These are phyloP conservation scores for Subacronicta megacephala DNA, from an alignment of 2,888 invertebrate genomes.

Conservation along the genomic window DNA sequence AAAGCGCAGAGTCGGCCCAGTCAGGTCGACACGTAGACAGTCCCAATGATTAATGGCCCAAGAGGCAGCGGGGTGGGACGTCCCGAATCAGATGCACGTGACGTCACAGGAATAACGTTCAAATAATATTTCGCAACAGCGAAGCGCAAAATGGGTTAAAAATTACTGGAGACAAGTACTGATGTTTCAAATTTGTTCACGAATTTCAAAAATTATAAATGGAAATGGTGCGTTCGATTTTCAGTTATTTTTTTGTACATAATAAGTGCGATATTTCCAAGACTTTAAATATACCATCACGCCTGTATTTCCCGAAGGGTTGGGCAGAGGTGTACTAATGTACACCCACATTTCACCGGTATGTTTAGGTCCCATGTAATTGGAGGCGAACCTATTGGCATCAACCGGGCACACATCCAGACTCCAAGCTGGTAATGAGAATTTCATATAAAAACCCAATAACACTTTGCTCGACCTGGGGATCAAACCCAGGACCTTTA, in stretches of 20 bases:
- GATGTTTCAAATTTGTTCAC: slow-evolving; percentile 52
- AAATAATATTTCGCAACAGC: slow-evolving; percentile 73
- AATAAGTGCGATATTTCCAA: too few relatives aligned
- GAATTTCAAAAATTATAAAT: slow-evolving; percentile 50
- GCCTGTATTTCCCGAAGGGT: too few relatives aligned
- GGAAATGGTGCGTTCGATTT: slow-evolving; percentile 30
- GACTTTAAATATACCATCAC: too few relatives aligned
- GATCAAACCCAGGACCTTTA: too few relatives aligned
- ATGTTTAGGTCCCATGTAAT: too few relatives aligned
- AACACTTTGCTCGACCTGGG: too few relatives aligned
- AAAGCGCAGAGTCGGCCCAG: slow-evolving; percentile 52
- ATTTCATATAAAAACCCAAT: too few relatives aligned
- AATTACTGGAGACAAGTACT: slow-evolving; percentile 55
- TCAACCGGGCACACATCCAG: too few relatives aligned
- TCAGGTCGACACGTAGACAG: slow-evolving; percentile 77
- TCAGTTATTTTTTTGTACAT: slow-evolving; percentile 10
- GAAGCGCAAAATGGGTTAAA: slow-evolving; percentile 60
- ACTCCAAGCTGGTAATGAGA: too few relatives aligned
- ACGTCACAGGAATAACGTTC: slow-evolving; percentile 77
- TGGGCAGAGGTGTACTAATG: too few relatives aligned
- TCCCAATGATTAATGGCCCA: slow-evolving; percentile 78
- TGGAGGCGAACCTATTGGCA: too few relatives aligned
- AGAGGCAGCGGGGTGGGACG: slow-evolving; percentile 67
- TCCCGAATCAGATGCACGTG: slow-evolving; percentile 85
- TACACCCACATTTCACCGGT: too few relatives aligned